Base-by-base conservation (phyloP, 2,797 vertebrate genomes). In the Sebastes ruberrimus region DNA sequence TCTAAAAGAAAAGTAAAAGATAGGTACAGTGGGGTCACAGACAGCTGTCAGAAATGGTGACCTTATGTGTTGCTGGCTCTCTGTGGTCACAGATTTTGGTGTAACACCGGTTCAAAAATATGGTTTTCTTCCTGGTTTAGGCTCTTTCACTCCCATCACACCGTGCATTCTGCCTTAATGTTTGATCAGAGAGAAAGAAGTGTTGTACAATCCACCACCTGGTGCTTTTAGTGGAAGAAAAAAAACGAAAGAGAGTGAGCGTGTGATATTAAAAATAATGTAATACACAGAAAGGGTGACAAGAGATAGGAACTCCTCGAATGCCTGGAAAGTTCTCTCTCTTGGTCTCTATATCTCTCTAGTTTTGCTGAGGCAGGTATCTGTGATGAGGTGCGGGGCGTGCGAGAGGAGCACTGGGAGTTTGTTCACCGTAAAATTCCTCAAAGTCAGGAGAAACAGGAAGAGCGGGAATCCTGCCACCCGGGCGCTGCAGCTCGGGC, bases 401-500 rank as follows among this genome's bases (percentile, higher is more conserved):
- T 88, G 88, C 55, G 75, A 78, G 81, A 38, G 86, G 92, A 93
- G 94, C 94, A 18, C 74, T 90, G 95, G 95, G 94, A 95, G 93
- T 94, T 93, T 76, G 88, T 84, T 94, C 88, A 88, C 92, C 25
- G 80, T 83, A 89, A 93, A 94, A 95, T 95, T 96, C 94, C 95
- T 96, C 92, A 95, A 95, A 94, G 94, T 96, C 93, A 95, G 94
- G 92, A 95, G 93, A 95, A 95, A 95, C 90, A 89, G 93, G 94
- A 95, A 94, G 94, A 92, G 88, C 74, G 70, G 89, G 92, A 93
- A 94, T 94, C 93, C 91, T 91, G 90, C 84, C 88, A 74, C 91
- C 86, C 88, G 76, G 87, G 89, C 70, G 7, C 84, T 78, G 74
- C 79, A 62, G 87, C 89, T 78, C 76, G 35, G 49, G 91, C 93